Evolutionary conservation across 2,888 invertebrate genomes (phyloP).

Genomic region (Melikaiella ostensackeni): DNA sequence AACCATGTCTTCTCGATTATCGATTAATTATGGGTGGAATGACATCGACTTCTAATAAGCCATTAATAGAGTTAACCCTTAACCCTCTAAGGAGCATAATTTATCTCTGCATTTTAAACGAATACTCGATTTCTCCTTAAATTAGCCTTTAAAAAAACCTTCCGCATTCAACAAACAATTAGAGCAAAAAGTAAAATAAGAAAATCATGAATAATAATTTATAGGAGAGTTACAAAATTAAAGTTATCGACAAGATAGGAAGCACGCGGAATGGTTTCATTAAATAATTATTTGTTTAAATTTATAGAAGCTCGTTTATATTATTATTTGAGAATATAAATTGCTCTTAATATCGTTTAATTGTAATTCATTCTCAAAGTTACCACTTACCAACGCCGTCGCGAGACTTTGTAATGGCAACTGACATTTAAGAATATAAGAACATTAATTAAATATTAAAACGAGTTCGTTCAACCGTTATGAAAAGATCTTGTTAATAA

Average conservation of each 20-base stretch:
- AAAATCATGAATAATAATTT: neutral
- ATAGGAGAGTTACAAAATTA: neutral
- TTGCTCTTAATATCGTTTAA: neutral
- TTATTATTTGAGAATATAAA: neutral
- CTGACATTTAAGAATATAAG: neutral
- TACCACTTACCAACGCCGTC: neutral
- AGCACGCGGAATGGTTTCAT: neutral
- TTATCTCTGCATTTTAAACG: neutral
- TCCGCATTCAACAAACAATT: neutral
- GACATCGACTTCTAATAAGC: neutral
- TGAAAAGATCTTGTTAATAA: neutral
- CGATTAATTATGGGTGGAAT: neutral
- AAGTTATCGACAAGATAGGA: neutral
- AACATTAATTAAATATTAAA: neutral
- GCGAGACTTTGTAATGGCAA: neutral
- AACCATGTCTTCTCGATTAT: neutral
- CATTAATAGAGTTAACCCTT: neutral
- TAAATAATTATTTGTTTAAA: neutral
- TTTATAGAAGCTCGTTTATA: neutral
- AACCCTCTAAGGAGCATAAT: neutral
- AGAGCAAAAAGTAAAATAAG: neutral
- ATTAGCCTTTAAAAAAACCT: neutral
- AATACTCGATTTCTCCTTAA: neutral
- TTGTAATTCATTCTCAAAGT: neutral
- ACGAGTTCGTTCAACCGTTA: neutral